Evolutionary conservation across 2,113 vertebrate genomes (phyloP).

Genomic region (Oenanthe oenanthe): DNA sequence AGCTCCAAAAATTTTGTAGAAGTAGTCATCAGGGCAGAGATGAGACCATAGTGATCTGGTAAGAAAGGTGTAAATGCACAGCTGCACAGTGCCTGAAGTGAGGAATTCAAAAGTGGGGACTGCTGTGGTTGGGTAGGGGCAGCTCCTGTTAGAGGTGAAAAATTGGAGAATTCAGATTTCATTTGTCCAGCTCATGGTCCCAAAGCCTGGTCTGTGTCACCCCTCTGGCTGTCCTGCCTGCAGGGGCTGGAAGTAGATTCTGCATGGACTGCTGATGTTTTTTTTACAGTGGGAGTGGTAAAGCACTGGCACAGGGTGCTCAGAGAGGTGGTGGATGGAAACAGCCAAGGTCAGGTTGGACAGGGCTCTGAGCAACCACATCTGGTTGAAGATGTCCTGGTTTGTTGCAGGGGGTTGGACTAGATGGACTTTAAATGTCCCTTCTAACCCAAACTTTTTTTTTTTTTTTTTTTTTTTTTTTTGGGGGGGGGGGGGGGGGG

Average conservation of each 20-base stretch:
- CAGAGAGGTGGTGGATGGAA: background rate
- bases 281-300: background rate
- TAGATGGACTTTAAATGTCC: background rate
- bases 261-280: background rate
- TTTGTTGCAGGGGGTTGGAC: background rate
- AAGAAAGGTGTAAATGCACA: background rate
- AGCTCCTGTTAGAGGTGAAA: background rate
- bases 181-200: accelerated
- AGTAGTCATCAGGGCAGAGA: background rate
- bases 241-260: background rate
- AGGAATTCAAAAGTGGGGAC: background rate
- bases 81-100: background rate
- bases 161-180: background rate
- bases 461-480: background rate
- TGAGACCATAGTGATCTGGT: background rate
- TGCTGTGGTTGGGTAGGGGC: background rate
- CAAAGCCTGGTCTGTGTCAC: background rate
- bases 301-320: background rate
- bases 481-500: accelerated
- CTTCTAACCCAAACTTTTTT: background rate
- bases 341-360: background rate
- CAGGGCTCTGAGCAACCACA: background rate
- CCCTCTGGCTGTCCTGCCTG: background rate
- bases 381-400: background rate
- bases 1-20: background rate